These are phyloP conservation scores for Deilephila elpenor DNA, from an alignment of 2,888 invertebrate species.

Conservation along the genomic window DNA sequence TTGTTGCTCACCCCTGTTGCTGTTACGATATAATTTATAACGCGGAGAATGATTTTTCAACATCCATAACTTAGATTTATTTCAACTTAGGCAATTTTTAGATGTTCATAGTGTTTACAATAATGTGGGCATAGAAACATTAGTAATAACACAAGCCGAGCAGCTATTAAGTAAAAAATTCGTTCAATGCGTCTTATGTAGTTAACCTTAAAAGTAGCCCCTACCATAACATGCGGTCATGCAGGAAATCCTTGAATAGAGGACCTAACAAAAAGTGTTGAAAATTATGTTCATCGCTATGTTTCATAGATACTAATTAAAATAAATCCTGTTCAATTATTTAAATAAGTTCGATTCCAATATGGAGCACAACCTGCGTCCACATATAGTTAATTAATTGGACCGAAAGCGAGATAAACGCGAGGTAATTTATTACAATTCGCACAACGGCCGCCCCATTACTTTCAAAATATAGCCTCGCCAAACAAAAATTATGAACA, in stretches of 20 bases:
- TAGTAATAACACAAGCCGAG: background rate
- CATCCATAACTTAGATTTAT: slow-evolving; percentile 78
- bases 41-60: slow-evolving; percentile 79
- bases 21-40: slow-evolving; percentile 74
- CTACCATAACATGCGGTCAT: background rate
- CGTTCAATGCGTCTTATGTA: background rate
- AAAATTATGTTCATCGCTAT: background rate
- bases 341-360: slow-evolving; percentile 42
- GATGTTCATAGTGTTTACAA: no score
- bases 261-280: no score
- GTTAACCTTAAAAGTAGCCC: background rate
- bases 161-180: background rate
- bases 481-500: slow-evolving; percentile 26
- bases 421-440: slow-evolving; percentile 74
- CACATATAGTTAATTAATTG: slow-evolving; percentile 72
- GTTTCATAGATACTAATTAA: slow-evolving; percentile 28
- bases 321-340: slow-evolving; percentile 35
- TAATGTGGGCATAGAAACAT: no score
- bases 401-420: slow-evolving; percentile 71
- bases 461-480: slow-evolving; percentile 72
- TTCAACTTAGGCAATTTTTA: slow-evolving; percentile 42
- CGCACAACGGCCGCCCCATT: slow-evolving; percentile 69
- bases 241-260: no score
- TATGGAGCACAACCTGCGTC: slow-evolving; percentile 46
- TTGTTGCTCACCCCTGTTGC: slow-evolving; percentile 71